phyloP scores from a whole-genome alignment of 2,113 vertebrate species.

The Lepisosteus osseus region DNA sequence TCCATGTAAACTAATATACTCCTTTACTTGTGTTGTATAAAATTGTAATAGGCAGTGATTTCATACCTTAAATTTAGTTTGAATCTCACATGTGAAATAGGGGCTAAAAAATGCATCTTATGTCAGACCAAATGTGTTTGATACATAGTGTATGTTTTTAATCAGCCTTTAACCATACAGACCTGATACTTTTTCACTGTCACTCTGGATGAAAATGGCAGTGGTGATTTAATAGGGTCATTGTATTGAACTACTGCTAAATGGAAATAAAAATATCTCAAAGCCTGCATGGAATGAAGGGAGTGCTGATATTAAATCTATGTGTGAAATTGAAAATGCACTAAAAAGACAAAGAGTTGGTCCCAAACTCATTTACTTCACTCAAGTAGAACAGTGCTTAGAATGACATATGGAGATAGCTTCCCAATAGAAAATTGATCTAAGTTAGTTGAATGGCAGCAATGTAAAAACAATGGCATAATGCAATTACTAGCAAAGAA shows the following conservation, averaged over 20 bases:
- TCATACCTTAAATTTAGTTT: background rate
- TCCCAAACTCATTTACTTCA: conserved; percentile 43
- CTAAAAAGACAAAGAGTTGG: conserved; percentile 28
- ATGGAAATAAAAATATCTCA: conserved; percentile 33
- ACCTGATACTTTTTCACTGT: conserved; percentile 2
- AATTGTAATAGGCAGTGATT: too few species aligned
- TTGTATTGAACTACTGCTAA: conserved; percentile 13
- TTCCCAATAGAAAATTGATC: conserved; percentile 61
- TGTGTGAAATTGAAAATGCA: conserved; percentile 51
- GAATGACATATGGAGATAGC: conserved; percentile 33
- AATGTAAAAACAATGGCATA: conserved; percentile 39
- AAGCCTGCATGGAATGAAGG: conserved; percentile 36
- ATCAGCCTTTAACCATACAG: conserved; percentile 7
- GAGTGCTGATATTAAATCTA: conserved; percentile 24
- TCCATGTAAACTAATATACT: too few species aligned
- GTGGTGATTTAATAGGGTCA: conserved; percentile 40
- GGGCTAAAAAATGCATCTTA: too few species aligned
- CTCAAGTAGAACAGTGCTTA: conserved; percentile 22
- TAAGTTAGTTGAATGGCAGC: conserved; percentile 37
- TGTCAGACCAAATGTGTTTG: background rate
- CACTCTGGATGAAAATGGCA: background rate
- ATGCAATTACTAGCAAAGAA: conserved; percentile 28
- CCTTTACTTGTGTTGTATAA: too few species aligned
- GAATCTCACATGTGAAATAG: too few species aligned
- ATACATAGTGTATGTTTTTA: background rate